Percentiles rank a stretch among this genome's conserved stretches.
Conservation (phyloP, 2,797 vertebrate genomes). For the Kryptolebias ocellatus region DNA sequence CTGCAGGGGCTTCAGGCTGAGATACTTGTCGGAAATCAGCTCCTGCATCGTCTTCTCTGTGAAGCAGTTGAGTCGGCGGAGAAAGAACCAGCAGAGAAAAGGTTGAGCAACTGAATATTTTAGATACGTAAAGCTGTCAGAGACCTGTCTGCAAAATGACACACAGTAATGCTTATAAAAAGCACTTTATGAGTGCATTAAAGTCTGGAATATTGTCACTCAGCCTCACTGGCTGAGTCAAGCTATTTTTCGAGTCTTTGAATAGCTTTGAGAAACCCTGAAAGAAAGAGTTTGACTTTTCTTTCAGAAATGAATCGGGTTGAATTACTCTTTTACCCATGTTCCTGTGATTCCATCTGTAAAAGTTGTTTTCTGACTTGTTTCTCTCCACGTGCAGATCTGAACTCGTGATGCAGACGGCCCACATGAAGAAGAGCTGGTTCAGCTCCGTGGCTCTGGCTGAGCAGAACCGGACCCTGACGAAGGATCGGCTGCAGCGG, state of each 20-base stretch:
- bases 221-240: background rate
- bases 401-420: constrained; percentile 78
- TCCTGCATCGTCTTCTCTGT: constrained; percentile 82
- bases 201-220: no score
- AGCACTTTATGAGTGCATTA: background rate
- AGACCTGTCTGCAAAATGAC: no score
- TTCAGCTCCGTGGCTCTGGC: constrained; percentile 60
- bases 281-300: no score
- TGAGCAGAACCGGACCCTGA: constrained; percentile 63
- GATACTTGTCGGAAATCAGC: constrained; percentile 80
- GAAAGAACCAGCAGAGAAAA: constrained; percentile 74
- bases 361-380: background rate
- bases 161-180: background rate
- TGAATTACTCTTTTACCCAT: no score
- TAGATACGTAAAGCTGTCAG: no score
- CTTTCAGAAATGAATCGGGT: no score
- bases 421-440: constrained; percentile 82
- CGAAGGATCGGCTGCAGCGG: constrained; percentile 65
- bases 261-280: background rate
- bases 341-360: no score
- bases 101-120: constrained; percentile 50
- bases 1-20: constrained; percentile 86
- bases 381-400: constrained; percentile 68
- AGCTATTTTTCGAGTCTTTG: background rate
- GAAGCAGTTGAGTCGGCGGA: constrained; percentile 81